phyloP scores from a whole-genome alignment of 2,113 vertebrate genomes.

The Gallinago paraguaiae region DNA sequence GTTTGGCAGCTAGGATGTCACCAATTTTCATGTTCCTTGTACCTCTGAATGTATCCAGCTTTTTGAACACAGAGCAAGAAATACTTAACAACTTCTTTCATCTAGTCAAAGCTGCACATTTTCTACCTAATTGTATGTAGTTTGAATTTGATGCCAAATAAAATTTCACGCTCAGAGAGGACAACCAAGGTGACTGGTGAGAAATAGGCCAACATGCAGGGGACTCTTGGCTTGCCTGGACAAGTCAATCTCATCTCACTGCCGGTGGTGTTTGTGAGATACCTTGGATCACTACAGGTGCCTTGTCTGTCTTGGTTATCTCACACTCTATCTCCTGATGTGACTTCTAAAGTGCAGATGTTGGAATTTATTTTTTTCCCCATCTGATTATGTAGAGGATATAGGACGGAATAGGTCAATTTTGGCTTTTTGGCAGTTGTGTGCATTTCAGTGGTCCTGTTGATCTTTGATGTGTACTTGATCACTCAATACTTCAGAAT shows the following conservation, averaged over 20 bases:
- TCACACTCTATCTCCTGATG: not conserved
- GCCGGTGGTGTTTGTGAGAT: not conserved
- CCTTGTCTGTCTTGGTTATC: not conserved
- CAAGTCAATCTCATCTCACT: not conserved
- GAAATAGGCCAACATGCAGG: not conserved
- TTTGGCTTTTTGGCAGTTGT: not conserved
- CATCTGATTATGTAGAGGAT: not conserved
- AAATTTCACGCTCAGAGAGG: fast-evolving
- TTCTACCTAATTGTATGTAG: not conserved
- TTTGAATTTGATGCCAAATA: not conserved
- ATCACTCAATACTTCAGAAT: not conserved
- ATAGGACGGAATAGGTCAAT: not conserved
- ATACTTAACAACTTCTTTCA: not conserved
- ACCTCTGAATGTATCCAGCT: not conserved
- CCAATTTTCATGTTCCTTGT: not conserved
- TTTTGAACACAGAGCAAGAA: not conserved
- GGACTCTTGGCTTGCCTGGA: not conserved
- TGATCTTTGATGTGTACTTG: not conserved
- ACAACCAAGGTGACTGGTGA: not conserved
- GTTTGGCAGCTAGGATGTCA: not conserved
- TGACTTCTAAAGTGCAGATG: not conserved
- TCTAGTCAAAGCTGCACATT: not conserved
- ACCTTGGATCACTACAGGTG: not conserved
- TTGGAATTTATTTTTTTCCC: not conserved
- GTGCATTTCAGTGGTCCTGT: not conserved